Evolutionary conservation across 2,888 invertebrate genomes (phyloP).

Genomic region (Meteorus cinctellus): DNA sequence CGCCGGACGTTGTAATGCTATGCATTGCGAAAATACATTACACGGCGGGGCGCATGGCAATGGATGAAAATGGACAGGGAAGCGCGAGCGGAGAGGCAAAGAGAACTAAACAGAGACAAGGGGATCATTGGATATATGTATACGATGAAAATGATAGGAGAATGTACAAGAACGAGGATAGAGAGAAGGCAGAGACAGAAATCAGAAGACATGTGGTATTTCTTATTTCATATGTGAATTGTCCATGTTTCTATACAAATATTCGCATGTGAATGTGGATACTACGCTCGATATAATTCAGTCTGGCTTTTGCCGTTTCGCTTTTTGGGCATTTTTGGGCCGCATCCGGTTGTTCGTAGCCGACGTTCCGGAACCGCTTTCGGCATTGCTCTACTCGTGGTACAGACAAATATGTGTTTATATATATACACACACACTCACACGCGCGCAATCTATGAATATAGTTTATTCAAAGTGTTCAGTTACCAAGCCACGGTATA

Average conservation of each 20-base stretch:
- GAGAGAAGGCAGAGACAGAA: neutral
- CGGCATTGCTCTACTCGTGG: constrained; percentile 34
- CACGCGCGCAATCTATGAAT: constrained; percentile 6
- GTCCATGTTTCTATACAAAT: neutral
- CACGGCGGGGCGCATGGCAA: constrained; percentile 39
- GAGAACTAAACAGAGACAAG: constrained; percentile 24
- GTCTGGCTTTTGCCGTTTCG: constrained; percentile 43
- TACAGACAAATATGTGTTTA: neutral
- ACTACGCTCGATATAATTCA: constrained; percentile 16
- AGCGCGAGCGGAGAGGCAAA: constrained; percentile 14
- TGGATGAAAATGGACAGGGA: constrained; percentile 20
- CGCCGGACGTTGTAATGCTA: constrained; percentile 66
- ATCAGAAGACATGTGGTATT: neutral
- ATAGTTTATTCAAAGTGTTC: constrained; percentile 41
- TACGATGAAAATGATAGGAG: constrained; percentile 42
- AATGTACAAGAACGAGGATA: constrained; percentile 45
- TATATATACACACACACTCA: neutral
- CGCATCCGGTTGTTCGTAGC: constrained; percentile 53
- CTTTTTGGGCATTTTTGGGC: constrained; percentile 51
- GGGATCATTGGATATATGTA: constrained; percentile 28
- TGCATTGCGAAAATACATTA: constrained; percentile 64
- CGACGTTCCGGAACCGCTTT: constrained; percentile 61
- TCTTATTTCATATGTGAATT: neutral
- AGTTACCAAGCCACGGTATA: constrained; percentile 30
- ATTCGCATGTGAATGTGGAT: neutral